Evolutionary conservation across 2,113 vertebrate genomes (phyloP), one percentile per base, ranked within the genome.

Genomic region (Forbesichthys papilliferus): DNA sequence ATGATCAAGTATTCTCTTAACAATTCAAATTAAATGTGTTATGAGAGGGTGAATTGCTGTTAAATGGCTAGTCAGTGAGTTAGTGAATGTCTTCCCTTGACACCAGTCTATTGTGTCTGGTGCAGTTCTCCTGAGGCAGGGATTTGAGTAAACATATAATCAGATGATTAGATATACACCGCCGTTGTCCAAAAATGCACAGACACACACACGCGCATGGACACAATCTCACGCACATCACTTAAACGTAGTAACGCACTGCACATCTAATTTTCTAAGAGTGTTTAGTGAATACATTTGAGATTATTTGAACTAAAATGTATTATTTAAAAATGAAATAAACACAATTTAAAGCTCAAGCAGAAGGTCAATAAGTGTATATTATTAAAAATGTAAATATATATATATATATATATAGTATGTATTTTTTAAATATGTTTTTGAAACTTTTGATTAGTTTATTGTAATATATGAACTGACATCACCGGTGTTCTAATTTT

Each of bases 111-210:
- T n/a, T 57, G 54, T 68, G 66, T 68, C 69, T 59, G 52, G 34
- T 64, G 61, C 68, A 75, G 81, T 80, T 75, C 88, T 91, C 90
- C 68, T 70, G 85, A 90, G 88, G 84, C 84, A 87, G 73, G 72
- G 79, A 79, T 91, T 88, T 87, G 84, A 91, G 91, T 90, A 91
- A 91, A 90, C 89, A 91, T 87, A 92, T 92, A 90, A 92, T 90
- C 88, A 89, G 82, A 88, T 91, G 88, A 90, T 91, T 91, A 89
- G 70, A 81, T 77, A 90, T 88, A 88, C 81, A 80, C 70, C 80
- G 73, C 85, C 75, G 77, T 73, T 71, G 77, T 49, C 74, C 71
- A 3, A 57, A 16, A 49, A 61, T 63, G 61, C 72, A 68, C 69
- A 70, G 59, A 67, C 54, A 64, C 51, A 48, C 61, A 53, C 47